Base-by-base conservation (phyloP, 2,888 invertebrate species). In the Netelia virgata region DNA sequence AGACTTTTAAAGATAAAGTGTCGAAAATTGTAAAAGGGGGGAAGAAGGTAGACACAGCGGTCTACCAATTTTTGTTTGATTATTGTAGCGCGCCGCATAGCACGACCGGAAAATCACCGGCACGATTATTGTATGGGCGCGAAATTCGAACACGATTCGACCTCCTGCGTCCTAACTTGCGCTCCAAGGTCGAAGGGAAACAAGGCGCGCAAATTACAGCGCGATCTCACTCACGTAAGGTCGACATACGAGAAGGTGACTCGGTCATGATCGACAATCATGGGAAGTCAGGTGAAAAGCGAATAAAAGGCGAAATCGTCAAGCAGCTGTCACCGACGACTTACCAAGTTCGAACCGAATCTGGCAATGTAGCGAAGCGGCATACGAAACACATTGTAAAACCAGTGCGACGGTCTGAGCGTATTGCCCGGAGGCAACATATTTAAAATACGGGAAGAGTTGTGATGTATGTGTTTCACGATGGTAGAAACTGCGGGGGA, bases 21-120 rank as follows among this genome's bases (percentile, higher is more conserved):
- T 11, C 14, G 18, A 84, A 84, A 84, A 76, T 75, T 43, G 36
- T 76, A 14, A 80, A 70, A 64, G 72, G 43, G 69, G 84, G 80
- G 41, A 70, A 78, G 41, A 63, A 23, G 6, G 53, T 78, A 3
- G 77, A 47, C 5, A 47, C 47, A n/a, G 81, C 84, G 50, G 57
- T 77, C 11, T 3, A 73, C 16, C 11, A 64, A 43, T 86, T 84
- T 59, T 28, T 86, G 14, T 75, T 86, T 41, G 83, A 77, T 47
- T 86, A 86, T 41, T 70, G 84, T 0, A 61, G 73, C 28, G 59
- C 69, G 10, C 80, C 76, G 11, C 83, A 86, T 5, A 41, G 23
- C 20, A 85, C 85, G 6, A 86, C 84, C 8, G 77, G 84, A 0
- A 43, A 76, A 14, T 74, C 77, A 3, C 85, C 83, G 28, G 80